phyloP scores from a whole-genome alignment of 2,113 vertebrate genomes.

The Fulmarus glacialis region DNA sequence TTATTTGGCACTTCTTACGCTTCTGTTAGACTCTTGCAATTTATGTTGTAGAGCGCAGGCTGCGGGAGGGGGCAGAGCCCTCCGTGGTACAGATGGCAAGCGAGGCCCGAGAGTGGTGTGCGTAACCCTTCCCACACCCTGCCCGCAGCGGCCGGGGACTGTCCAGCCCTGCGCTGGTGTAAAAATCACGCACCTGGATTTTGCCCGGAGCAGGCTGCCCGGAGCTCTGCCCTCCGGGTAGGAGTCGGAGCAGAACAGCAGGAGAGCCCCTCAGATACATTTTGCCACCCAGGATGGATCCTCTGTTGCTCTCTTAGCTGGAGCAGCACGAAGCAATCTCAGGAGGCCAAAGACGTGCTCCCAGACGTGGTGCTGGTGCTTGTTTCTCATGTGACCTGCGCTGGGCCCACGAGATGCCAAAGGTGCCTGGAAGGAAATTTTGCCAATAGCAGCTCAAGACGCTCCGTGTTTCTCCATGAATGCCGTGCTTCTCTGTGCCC shows the following conservation, averaged over 20 bases:
- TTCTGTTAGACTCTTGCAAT: conserved; percentile 37
- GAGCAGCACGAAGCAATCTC: not conserved
- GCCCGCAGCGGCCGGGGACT: not conserved
- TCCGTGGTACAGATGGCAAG: rapidly evolving
- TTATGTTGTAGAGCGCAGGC: not conserved
- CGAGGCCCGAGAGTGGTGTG: rapidly evolving
- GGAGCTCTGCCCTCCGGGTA: not conserved
- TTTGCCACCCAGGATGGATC: not conserved
- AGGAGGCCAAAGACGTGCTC: not conserved
- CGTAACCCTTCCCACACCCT: not conserved
- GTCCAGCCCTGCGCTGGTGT: not conserved
- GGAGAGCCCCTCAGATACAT: not conserved
- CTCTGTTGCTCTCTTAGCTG: not conserved
- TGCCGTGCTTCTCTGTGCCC: not conserved
- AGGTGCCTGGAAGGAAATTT: not conserved
- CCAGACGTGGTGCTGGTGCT: not conserved
- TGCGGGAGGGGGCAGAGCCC: not conserved
- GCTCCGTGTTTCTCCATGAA: not conserved
- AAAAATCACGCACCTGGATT: not conserved
- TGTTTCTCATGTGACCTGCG: not conserved
- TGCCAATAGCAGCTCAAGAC: not conserved
- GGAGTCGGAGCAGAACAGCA: not conserved
- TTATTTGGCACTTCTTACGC: conserved; percentile 25
- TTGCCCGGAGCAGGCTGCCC: not conserved
- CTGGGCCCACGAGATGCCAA: not conserved